Evolutionary conservation across 2,113 vertebrate species (phyloP).

Genomic region (Prunella fulvescens): DNA sequence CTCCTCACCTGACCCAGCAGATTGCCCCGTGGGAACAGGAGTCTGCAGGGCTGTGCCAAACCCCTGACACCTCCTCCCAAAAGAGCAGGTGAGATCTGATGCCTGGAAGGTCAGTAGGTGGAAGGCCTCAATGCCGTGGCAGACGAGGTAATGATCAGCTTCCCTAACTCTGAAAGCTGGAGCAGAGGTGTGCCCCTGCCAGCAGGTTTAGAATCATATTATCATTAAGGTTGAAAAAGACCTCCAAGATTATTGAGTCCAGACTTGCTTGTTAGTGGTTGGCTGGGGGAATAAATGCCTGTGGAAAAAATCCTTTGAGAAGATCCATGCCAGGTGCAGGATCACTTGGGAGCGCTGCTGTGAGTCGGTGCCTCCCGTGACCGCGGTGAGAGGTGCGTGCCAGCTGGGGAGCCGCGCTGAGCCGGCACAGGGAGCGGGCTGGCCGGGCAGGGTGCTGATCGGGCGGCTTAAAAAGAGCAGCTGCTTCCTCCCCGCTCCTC

Average conservation of each 20-base stretch:
- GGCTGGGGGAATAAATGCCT: neutral
- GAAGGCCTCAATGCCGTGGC: neutral
- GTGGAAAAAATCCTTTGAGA: neutral
- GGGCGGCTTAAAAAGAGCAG: slow-evolving; percentile 24
- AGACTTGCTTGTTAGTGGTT: neutral
- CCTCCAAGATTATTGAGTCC: neutral
- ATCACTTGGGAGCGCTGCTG: neutral
- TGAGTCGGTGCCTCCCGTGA: fast-evolving
- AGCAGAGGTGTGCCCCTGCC: neutral
- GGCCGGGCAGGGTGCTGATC: slow-evolving; percentile 5
- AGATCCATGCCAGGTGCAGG: neutral
- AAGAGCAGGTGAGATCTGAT: neutral
- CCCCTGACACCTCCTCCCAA: fast-evolving
- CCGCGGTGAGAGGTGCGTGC: fast-evolving
- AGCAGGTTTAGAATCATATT: neutral
- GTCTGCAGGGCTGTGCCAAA: neutral
- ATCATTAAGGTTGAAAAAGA: neutral
- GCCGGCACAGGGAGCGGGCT: neutral
- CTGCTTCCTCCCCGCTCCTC: neutral
- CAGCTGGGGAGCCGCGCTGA: neutral
- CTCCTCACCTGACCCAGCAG: neutral
- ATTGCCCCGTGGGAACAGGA: neutral
- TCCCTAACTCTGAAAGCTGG: neutral
- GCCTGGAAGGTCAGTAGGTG: neutral
- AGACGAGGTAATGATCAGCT: neutral